These are phyloP conservation scores for Ectemnius lituratus DNA, from an alignment of 2,888 invertebrate genomes.

Conservation along the genomic window DNA sequence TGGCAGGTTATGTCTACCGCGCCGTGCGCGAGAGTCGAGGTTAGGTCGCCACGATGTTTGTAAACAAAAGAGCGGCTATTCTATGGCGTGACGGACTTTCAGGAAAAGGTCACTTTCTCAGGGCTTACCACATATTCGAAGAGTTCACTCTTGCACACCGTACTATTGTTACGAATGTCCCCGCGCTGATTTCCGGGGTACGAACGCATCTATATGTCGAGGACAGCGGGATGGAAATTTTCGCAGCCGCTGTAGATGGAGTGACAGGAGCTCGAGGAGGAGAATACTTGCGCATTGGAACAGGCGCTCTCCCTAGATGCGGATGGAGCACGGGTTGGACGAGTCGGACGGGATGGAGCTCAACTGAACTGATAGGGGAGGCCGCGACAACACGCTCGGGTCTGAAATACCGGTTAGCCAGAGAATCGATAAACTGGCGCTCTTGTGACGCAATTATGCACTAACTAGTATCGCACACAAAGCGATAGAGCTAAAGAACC, in stretches of 20 bases:
- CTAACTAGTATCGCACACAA: too few relatives aligned
- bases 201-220: conserved; percentile 34
- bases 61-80: conserved; percentile 58
- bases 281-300: conserved; percentile 20
- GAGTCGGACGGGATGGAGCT: background rate
- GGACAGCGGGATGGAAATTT: conserved; percentile 18
- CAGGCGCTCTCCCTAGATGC: background rate
- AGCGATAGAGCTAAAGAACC: too few relatives aligned
- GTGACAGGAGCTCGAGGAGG: conserved; percentile 49
- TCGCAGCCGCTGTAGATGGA: conserved; percentile 49
- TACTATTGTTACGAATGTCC: conserved; percentile 26
- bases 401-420: background rate
- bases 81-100: conserved; percentile 26
- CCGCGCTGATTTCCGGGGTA: conserved; percentile 39
- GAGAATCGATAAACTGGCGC: background rate
- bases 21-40: conserved; percentile 42
- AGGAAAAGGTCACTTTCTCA: conserved; percentile 19
- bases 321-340: background rate
- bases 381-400: background rate
- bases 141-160: conserved; percentile 29
- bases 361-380: background rate
- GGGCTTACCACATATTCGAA: conserved; percentile 66
- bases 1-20: conserved; percentile 46
- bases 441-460: background rate
- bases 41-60: conserved; percentile 63